Evolutionary conservation across 2,888 invertebrate species (phyloP), one percentile per base, ranked within the genome.

Genomic region (Ophion ellenae): DNA sequence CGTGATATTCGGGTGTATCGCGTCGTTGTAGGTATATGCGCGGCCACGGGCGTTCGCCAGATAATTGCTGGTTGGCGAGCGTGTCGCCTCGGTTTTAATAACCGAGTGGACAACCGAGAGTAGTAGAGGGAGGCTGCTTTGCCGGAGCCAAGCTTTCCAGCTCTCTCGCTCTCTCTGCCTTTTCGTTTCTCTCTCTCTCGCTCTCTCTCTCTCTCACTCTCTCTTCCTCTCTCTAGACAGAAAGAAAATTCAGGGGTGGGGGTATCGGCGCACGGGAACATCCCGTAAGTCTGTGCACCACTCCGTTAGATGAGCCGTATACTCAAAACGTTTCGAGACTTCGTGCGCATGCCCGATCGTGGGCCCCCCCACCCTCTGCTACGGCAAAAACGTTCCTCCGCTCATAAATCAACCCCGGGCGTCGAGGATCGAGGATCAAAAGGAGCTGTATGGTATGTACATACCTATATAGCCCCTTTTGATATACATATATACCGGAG

Each of bases 61-160:
- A 93, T 93, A 93, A 93, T 93, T 93, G 91, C 93, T 90, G 91
- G 93, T 93, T 93, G 90, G 89, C 88, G 90, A 90, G 91, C 91
- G 91, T 93, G 93, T 93, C 93, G 92, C 92, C 90, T 92, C 90
- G 90, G 92, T 93, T 93, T 93, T 93, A 93, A 93, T 93, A 93
- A 93, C 92, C 88, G 91, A 90, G 92, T 93, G 93, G 93, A 93
- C 92, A 93, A 91, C 90, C 90, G 92, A 90, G 89, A 89, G 86
- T 83, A 77, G 90, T 91, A 91, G 92, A 91, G 92, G 92, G 92
- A 91, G 91, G 91, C 88, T 90, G 90, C 88, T 89, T 81, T 75
- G 75, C 71, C 84, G 86, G 83, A 76, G 79, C 87, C 86, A 66
- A 77, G 83, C 81, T 79, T 81, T 80, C 71, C 78, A 36, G 53